Base-by-base conservation (phyloP, 2,113 vertebrate genomes). In the Rhinoptilus africanus region DNA sequence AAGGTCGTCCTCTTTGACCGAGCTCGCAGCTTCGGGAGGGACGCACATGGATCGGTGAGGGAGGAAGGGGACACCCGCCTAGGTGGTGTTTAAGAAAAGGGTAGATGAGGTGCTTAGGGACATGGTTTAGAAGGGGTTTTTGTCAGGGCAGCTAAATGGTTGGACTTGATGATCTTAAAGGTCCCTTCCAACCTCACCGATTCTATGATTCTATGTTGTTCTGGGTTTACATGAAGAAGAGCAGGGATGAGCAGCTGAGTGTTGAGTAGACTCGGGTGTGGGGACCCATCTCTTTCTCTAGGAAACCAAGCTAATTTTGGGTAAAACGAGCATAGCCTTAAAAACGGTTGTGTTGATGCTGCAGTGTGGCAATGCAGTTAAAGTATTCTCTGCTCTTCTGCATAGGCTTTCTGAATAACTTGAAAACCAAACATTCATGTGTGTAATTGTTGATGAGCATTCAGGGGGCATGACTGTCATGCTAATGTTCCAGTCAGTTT, bases 31-130 rank as follows among this genome's bases (percentile, higher is more conserved):
- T 99, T 99, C 98, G 99, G 99, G 99, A 99, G 99, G 99, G 99
- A 99, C 99, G 98, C 98, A 99, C 98, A 98, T 99, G 99, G 99
- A 99, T 96, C 98, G 98, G 98, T 99, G 99, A 99, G 99, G 99
- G 99, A 99, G 98, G 99, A 99, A 99, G 99, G 99, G 99, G 99
- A 99, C 99, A 99, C 99, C 99, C 98, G 98, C 99, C 99, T 99
- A 99, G 98, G n/a, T n/a, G n/a, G n/a, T n/a, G n/a, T n/a, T n/a
- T n/a, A n/a, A n/a, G n/a, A n/a, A n/a, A n/a, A n/a, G n/a, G n/a
- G n/a, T n/a, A n/a, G n/a, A n/a, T n/a, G n/a, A n/a, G n/a, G n/a
- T n/a, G n/a, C n/a, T n/a, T n/a, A n/a, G n/a, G n/a, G n/a, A n/a
- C n/a, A n/a, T n/a, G n/a, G n/a, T n/a, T n/a, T n/a, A n/a, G n/a